Evolutionary conservation across 2,113 vertebrate species (phyloP).

Genomic region (Galemys pyrenaicus): DNA sequence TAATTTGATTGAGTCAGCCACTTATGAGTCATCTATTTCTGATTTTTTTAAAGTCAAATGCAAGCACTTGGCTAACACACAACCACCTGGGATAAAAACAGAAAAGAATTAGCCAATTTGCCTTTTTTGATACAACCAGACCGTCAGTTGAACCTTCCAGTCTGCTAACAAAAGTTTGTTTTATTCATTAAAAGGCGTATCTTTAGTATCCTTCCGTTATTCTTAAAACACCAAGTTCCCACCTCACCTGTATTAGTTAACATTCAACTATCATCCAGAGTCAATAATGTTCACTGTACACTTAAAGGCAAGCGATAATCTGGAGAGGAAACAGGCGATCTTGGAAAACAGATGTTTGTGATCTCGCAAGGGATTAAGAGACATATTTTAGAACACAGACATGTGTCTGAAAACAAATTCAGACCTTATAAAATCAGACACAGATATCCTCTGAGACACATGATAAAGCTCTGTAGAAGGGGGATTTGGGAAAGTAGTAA

Average conservation of each 20-base stretch:
- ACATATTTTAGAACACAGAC: neutral
- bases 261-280: neutral
- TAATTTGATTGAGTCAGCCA: constrained; percentile 68
- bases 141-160: neutral
- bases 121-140: neutral
- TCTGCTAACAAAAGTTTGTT: constrained; percentile 34
- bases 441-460: neutral
- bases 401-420: neutral
- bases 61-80: constrained; percentile 24
- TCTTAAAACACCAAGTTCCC: neutral
- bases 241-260: neutral
- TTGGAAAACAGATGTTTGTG: neutral
- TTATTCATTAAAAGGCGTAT: constrained; percentile 14
- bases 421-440: neutral
- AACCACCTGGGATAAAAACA: neutral
- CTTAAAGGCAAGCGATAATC: neutral
- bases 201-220: neutral
- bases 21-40: constrained; percentile 66
- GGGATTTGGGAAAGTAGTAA: neutral
- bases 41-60: constrained; percentile 66
- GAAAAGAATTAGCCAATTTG: constrained; percentile 40
- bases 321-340: neutral
- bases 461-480: neutral
- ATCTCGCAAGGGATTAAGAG: neutral
- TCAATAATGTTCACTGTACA: neutral